Evolutionary conservation across 2,113 vertebrate genomes (phyloP).

Genomic region (Gymnocephalus cernua): DNA sequence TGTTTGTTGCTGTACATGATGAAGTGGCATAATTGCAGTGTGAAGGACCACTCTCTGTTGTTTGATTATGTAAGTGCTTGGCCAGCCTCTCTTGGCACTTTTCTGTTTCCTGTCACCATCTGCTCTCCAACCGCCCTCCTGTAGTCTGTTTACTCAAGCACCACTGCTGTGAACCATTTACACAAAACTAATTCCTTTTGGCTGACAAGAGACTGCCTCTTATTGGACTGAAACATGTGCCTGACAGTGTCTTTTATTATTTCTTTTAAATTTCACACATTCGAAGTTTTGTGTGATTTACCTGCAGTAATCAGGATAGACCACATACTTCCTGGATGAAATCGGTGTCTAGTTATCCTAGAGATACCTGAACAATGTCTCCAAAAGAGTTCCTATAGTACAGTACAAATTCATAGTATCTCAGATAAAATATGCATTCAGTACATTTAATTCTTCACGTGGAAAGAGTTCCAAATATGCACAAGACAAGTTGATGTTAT

Average conservation of each 20-base stretch:
- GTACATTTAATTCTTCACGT: not conserved
- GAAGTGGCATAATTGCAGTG: not conserved
- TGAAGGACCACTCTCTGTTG: constrained; percentile 5
- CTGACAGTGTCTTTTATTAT: not conserved
- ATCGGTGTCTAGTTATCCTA: not conserved
- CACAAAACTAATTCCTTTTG: not conserved
- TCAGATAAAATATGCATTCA: not conserved
- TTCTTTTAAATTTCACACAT: not conserved
- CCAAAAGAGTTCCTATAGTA: not conserved
- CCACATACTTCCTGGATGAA: not conserved
- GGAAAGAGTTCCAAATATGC: not conserved
- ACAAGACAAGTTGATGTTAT: not conserved
- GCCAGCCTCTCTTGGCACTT: constrained; percentile 32
- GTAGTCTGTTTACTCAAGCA: constrained; percentile 10
- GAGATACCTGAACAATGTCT: not conserved
- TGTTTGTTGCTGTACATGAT: not conserved
- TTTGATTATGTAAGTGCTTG: constrained; percentile 49
- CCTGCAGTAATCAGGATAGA: not conserved
- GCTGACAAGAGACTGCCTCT: not conserved
- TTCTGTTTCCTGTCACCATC: constrained; percentile 62
- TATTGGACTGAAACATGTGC: not conserved
- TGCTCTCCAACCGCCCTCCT: constrained; percentile 50
- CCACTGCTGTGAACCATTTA: constrained; percentile 1
- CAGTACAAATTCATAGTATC: not conserved
- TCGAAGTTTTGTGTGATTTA: not conserved